A percentile compares a stretch with the other conserved stretches of the same genome.
Evolutionary conservation across 2,113 vertebrate species (phyloP).

Genomic region (Sterrhoptilus dennistouni): DNA sequence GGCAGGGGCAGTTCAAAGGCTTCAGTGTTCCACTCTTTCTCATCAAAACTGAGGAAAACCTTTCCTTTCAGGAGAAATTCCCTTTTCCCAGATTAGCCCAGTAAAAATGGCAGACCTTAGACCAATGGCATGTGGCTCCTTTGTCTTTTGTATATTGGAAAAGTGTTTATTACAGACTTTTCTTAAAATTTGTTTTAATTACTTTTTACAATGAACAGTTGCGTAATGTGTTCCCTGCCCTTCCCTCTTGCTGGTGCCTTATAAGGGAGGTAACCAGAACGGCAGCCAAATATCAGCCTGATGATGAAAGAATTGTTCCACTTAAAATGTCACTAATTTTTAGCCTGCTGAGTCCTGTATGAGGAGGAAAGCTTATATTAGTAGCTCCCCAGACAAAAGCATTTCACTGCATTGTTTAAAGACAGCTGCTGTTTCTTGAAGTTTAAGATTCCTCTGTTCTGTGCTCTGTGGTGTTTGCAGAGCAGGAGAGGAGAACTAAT

Average conservation of each 20-base stretch:
- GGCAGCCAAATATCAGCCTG: constrained; percentile 17
- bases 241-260: constrained; percentile 24
- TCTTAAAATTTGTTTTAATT: neutral
- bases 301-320: constrained; percentile 50
- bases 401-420: neutral
- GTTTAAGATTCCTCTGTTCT: neutral
- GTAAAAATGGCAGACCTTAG: neutral
- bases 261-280: neutral
- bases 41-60: neutral
- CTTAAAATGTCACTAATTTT: constrained; percentile 51
- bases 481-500: neutral
- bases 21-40: neutral
- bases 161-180: neutral
- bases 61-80: neutral
- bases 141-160: neutral
- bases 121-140: neutral
- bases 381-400: neutral
- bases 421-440: neutral
- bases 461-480: neutral
- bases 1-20: neutral
- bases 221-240: neutral
- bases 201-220: neutral
- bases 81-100: neutral
- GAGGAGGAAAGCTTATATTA: neutral
- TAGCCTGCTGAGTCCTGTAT: constrained; percentile 8